Evolutionary conservation across 2,113 vertebrate species (phyloP).

Genomic region (Mionectes macconnelli): DNA sequence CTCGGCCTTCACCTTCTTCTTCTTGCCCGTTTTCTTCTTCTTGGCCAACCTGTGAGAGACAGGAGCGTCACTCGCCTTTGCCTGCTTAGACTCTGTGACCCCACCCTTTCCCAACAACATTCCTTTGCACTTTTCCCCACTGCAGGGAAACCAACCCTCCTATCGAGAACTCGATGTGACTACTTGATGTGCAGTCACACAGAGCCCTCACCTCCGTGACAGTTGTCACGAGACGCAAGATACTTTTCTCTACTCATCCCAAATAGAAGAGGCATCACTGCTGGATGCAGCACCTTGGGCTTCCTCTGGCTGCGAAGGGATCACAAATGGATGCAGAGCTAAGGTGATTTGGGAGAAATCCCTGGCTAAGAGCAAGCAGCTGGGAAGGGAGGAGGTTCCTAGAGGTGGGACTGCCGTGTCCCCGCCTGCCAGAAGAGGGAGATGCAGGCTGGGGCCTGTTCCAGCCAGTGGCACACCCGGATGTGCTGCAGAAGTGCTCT

Average conservation of each 20-base stretch:
- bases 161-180: background rate
- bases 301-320: background rate
- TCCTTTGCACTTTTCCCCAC: background rate
- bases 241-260: background rate
- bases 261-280: background rate
- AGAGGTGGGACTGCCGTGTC: background rate
- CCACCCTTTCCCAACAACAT: background rate
- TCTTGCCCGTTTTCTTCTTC: slow-evolving; percentile 86
- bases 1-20: slow-evolving; percentile 78
- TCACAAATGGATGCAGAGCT: background rate
- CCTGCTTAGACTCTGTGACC: background rate
- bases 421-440: background rate
- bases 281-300: background rate
- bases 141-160: background rate
- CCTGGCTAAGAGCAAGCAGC: background rate
- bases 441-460: background rate
- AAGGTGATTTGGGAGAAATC: background rate
- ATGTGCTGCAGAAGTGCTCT: background rate
- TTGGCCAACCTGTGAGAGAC: slow-evolving; percentile 81
- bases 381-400: background rate
- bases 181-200: rapidly evolving
- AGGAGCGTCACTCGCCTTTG: background rate
- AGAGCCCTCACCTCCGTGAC: background rate
- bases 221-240: background rate
- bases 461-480: rapidly evolving